Evolutionary conservation across 2,113 vertebrate species (phyloP).

Genomic region (Bolborhynchus lineola): DNA sequence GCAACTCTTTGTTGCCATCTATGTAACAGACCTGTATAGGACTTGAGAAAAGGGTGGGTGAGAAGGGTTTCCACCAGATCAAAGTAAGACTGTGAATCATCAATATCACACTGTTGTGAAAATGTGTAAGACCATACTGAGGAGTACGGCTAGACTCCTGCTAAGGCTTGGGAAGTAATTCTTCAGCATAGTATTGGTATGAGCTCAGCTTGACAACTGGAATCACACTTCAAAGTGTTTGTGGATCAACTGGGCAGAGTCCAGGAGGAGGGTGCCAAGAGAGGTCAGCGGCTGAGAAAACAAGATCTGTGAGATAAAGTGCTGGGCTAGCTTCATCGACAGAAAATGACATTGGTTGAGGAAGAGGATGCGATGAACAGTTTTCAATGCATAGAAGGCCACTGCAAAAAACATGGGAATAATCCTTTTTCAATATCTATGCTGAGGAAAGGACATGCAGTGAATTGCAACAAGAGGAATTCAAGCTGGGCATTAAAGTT

Average conservation of each 20-base stretch:
- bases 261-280: background rate
- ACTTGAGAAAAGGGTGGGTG: conserved; percentile 18
- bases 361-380: background rate
- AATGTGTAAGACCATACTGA: conserved; percentile 6
- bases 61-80: conserved; percentile 9
- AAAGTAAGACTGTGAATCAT: conserved; percentile 10
- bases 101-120: background rate
- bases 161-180: background rate
- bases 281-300: background rate
- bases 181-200: background rate
- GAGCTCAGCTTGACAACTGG: background rate
- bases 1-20: background rate
- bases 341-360: background rate
- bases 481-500: background rate
- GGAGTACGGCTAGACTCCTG: background rate
- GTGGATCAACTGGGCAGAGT: background rate
- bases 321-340: background rate
- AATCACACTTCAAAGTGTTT: background rate
- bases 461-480: background rate
- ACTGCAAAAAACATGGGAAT: background rate
- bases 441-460: background rate
- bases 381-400: background rate
- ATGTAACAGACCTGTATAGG: background rate
- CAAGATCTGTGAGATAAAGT: background rate
- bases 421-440: background rate